Base-by-base conservation (phyloP, 2,888 invertebrate species). In the Hecatera dysodea region DNA sequence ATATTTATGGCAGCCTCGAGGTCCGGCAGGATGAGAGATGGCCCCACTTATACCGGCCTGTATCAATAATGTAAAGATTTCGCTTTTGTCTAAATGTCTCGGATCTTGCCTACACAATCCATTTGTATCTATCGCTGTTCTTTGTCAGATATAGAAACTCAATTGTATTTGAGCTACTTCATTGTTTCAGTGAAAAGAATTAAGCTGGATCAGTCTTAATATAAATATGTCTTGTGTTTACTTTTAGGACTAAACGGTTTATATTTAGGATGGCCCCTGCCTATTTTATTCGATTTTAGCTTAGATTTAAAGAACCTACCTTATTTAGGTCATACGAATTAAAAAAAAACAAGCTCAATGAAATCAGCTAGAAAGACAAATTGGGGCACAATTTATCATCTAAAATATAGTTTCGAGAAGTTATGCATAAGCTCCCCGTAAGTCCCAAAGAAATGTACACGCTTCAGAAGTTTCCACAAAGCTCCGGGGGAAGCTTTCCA, bases 51-150 rank as follows among this genome's bases (percentile, higher is more conserved):
- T 52, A 66, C 72, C 44, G 67, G 48, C 80, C 78, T 75, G 71
- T 85, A 85, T 83, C 86, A 85, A 83, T 83, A 83, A 83, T 85
- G 84, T 83, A 85, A 73, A 74, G 73, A 71, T 78, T 64, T 74
- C 77, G 73, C 83, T 65, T 78, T 81, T 81, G 84, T 83, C 78
- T 82, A 71, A 82, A 84, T 57, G 78, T 61, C 29, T 67, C 56
- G 65, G 67, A 70, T 83, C 76, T 82, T 82, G 69, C 73, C 84
- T 76, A 83, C 83, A 75, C 85, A 83, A 83, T 83, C 75, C 72
- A 83, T 85, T 78, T 76, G 69, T 56, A 59, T 73, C 56, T 60
- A 76, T 73, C 24, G 56, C 67, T 55, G 73, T 68, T 85, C 72
- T 78, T 82, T 84, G 62, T 80, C 71, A 82, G 69, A 69, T 62